These are phyloP conservation scores for Umimayanthus kanabou DNA, from an alignment of 92 coral and sea anemone species.

Conservation along the genomic window DNA sequence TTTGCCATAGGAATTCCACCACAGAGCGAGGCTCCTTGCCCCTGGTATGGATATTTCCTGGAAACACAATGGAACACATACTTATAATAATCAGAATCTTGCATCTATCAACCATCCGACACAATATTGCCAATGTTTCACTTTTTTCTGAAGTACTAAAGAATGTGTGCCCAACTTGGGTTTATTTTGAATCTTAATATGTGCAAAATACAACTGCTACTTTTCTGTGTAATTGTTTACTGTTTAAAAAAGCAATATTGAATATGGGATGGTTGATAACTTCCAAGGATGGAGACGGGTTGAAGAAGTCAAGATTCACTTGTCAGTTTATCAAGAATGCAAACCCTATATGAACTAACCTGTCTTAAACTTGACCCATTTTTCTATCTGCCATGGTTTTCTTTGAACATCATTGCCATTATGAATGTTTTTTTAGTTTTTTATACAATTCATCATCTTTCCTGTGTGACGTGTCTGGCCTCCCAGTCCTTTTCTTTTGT, in stretches of 20 bases:
- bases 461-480: constrained; percentile 65
- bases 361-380: constrained; percentile 49
- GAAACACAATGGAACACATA: constrained; percentile 13
- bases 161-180: constrained; percentile 11
- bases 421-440: constrained; percentile 57
- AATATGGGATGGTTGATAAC: constrained; percentile 1
- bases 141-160: constrained; percentile 7
- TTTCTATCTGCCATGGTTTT: constrained; percentile 8
- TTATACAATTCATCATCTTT: constrained; percentile 66
- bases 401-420: constrained; percentile 47
- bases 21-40: constrained; percentile 13
- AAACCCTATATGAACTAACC: constrained; percentile 44
- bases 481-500: constrained; percentile 54
- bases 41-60: constrained; percentile 4
- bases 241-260: constrained; percentile 7
- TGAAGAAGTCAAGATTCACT: neutral
- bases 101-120: constrained; percentile 11
- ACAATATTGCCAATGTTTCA: constrained; percentile 12
- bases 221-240: constrained; percentile 11
- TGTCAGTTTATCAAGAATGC: neutral
- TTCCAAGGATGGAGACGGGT: neutral
- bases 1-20: constrained; percentile 17
- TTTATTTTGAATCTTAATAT: constrained; percentile 9
- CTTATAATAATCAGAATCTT: constrained; percentile 10
- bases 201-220: constrained; percentile 13